These are phyloP conservation scores for Cerastis leucographa DNA, from an alignment of 2,888 invertebrate species.

Conservation along the genomic window DNA sequence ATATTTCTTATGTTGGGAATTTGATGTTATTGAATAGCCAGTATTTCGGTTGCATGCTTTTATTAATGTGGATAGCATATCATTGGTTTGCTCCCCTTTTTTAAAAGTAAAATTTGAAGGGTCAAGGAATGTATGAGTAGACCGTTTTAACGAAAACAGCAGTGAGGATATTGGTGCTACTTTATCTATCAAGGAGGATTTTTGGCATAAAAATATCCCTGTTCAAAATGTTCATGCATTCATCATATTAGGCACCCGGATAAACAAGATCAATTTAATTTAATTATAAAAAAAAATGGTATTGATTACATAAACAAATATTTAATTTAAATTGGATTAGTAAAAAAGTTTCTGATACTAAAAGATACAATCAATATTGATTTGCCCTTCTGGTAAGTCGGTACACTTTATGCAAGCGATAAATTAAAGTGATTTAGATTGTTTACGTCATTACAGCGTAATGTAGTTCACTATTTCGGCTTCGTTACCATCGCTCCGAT, in stretches of 20 bases:
- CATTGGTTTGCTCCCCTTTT: not conserved
- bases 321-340: not conserved
- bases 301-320: not conserved
- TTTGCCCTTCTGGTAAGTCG: not conserved
- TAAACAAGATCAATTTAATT: not conserved
- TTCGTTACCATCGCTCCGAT: constrained; percentile 85
- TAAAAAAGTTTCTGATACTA: not conserved
- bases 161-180: not conserved
- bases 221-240: not conserved
- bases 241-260: not conserved
- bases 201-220: not conserved
- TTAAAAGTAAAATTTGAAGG: not conserved
- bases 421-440: not conserved
- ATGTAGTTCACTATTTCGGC: constrained; percentile 42
- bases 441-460: constrained; percentile 37
- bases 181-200: not conserved
- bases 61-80: constrained; percentile 19
- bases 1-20: constrained; percentile 31
- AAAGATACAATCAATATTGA: not conserved
- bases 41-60: constrained; percentile 40
- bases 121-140: not conserved
- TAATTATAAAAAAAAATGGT: no score
- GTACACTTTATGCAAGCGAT: not conserved
- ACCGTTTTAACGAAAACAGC: not conserved
- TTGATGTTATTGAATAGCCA: not conserved